A percentile compares a stretch with the other conserved stretches of the same genome.
Evolutionary conservation across 2,888 invertebrate genomes (phyloP).

Genomic region (Scaptomyza cyrtandrae): DNA sequence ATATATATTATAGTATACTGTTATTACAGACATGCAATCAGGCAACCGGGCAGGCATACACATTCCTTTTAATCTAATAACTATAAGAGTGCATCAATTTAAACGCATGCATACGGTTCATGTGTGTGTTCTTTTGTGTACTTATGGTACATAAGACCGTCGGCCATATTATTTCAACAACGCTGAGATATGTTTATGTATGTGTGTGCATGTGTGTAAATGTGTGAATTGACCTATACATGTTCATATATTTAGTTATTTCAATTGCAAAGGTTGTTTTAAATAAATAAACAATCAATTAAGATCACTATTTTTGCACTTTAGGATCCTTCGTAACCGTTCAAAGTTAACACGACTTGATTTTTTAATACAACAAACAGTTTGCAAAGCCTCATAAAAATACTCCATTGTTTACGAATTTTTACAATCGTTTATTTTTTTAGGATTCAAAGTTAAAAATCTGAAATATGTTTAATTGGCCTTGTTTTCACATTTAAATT

Average conservation of each 20-base stretch:
- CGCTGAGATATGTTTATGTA: constrained; percentile 6
- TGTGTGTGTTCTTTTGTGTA: constrained; percentile 24
- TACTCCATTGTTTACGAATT: neutral
- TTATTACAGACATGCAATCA: constrained; percentile 66
- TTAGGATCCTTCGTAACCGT: no score
- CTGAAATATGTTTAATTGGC: no score
- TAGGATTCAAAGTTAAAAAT: no score
- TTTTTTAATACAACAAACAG: no score
- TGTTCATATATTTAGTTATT: neutral
- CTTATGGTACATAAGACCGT: constrained; percentile 10
- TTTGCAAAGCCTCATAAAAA: no score
- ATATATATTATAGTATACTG: constrained; percentile 15
- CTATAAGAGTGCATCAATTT: constrained; percentile 48
- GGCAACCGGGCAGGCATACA: constrained; percentile 69
- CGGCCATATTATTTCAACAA: constrained; percentile 21
- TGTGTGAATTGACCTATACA: no score
- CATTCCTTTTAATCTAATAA: constrained; percentile 16
- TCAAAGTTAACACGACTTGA: no score
- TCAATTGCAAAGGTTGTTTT: no score
- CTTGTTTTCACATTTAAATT: neutral
- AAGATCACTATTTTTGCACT: no score
- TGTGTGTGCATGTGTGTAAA: neutral
- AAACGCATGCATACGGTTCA: constrained; percentile 62
- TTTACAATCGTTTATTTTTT: neutral
- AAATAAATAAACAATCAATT: no score